These are phyloP conservation scores for Liopterus haemorrhoidalis DNA, from an alignment of 2,888 invertebrate species.

Conservation along the genomic window DNA sequence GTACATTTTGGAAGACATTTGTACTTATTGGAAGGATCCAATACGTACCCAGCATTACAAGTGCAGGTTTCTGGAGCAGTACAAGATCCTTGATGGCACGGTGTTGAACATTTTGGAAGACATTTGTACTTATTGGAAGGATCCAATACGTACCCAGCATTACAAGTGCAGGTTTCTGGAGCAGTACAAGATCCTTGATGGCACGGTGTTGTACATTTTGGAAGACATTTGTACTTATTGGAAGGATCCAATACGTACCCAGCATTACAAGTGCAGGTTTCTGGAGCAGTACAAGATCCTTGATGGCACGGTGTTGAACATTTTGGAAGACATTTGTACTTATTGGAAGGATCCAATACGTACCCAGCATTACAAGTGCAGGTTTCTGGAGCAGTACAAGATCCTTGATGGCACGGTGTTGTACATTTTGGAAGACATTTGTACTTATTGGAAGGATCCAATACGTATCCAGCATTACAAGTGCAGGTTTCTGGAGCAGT, in stretches of 20 bases:
- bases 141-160: constrained; percentile 13
- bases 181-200: too few species aligned
- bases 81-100: constrained; percentile 47
- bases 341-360: constrained; percentile 20
- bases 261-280: constrained; percentile 43
- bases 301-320: constrained; percentile 21
- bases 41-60: constrained; percentile 41
- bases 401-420: constrained; percentile 42
- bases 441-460: constrained; percentile 25
- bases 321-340: constrained; percentile 21
- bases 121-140: constrained; percentile 41
- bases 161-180: constrained; percentile 52
- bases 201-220: too few species aligned
- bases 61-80: constrained; percentile 49
- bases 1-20: constrained; percentile 49
- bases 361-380: constrained; percentile 31
- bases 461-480: constrained; percentile 23
- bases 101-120: constrained; percentile 47
- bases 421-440: constrained; percentile 30
- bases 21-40: constrained; percentile 32
- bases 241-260: constrained; percentile 37
- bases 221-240: constrained; percentile 38
- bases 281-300: constrained; percentile 21
- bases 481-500: constrained; percentile 34
- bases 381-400: constrained; percentile 47